A percentile compares a stretch with the other conserved stretches of the same genome.
These are phyloP conservation scores for Lordiphosa stackelbergi DNA, from an alignment of 1,140 invertebrate genomes.

Conservation along the genomic window DNA sequence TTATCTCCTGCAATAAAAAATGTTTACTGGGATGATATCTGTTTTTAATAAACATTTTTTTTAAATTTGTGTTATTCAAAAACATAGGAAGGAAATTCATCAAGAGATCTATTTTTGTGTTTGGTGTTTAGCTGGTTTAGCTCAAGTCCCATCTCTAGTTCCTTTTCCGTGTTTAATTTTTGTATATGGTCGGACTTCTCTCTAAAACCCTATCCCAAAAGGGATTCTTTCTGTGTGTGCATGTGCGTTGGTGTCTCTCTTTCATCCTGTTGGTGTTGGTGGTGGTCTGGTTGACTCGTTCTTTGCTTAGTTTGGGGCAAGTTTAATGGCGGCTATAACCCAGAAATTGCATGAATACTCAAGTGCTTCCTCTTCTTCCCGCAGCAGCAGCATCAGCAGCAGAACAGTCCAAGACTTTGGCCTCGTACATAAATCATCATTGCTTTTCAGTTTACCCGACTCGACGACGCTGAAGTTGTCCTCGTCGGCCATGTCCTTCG, in stretches of 20 bases:
- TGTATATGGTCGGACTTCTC: constrained; percentile 1
- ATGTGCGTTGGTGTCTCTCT: constrained; percentile 7
- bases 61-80: too few species aligned
- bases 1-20: too few species aligned
- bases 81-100: too few species aligned
- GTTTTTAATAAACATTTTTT: too few species aligned
- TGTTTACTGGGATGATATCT: too few species aligned
- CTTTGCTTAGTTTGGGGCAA: constrained; percentile 57
- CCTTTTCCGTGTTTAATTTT: constrained; percentile 3
- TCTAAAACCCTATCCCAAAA: constrained; percentile 7
- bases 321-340: constrained; percentile 71
- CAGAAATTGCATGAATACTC: constrained; percentile 72
- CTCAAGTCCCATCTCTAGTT: constrained; percentile 3
- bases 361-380: constrained; percentile 43
- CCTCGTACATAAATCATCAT: constrained; percentile 73
- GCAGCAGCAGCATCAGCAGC: not conserved
- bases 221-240: constrained; percentile 2
- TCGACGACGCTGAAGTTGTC: constrained; percentile 48
- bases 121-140: not conserved
- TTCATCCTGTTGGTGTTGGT: constrained; percentile 10
- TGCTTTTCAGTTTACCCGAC: constrained; percentile 59
- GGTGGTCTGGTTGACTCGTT: not conserved
- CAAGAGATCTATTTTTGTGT: too few species aligned
- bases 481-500: constrained; percentile 32
- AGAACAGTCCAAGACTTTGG: constrained; percentile 44